These are phyloP conservation scores for Gari tellinella DNA, from an alignment of 2,888 invertebrate species.

Conservation along the genomic window DNA sequence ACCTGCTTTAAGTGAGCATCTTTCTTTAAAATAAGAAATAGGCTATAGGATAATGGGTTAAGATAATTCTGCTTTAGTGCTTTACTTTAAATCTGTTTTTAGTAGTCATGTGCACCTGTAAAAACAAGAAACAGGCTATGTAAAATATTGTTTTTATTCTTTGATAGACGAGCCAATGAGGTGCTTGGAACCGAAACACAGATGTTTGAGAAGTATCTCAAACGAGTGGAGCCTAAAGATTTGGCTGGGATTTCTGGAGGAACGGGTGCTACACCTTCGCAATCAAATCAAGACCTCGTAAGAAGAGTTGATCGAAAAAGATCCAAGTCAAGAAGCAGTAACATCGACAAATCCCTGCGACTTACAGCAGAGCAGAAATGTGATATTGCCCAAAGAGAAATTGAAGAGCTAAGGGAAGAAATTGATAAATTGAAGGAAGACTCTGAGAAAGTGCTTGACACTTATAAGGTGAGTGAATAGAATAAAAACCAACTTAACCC, in stretches of 20 bases:
- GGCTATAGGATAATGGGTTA: too few relatives aligned
- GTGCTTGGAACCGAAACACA: slow-evolving; percentile 82
- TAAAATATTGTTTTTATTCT: not conserved
- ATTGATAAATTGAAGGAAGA: slow-evolving; percentile 81
- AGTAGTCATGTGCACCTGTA: too few relatives aligned
- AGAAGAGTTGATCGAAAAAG: slow-evolving; percentile 77
- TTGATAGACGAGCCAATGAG: slow-evolving; percentile 81
- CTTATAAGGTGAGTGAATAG: slow-evolving; percentile 77
- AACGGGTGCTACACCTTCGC: slow-evolving; percentile 67
- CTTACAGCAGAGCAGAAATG: slow-evolving; percentile 84
- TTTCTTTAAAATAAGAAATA: too few relatives aligned
- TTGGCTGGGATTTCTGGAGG: slow-evolving; percentile 46
- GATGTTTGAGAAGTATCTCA: slow-evolving; percentile 84
- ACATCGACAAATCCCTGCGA: slow-evolving; percentile 79
- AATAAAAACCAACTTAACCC: not conserved
- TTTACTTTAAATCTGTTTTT: too few relatives aligned
- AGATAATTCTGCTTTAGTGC: too few relatives aligned
- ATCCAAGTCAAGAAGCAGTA: slow-evolving; percentile 80
- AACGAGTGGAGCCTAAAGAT: slow-evolving; percentile 81
- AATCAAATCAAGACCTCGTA: slow-evolving; percentile 71
- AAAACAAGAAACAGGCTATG: not conserved
- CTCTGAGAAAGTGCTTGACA: slow-evolving; percentile 83
- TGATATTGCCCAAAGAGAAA: slow-evolving; percentile 84
- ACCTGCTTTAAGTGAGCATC: too few relatives aligned
- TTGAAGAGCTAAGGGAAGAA: slow-evolving; percentile 83